Evolutionary conservation across 1,140 invertebrate genomes (phyloP).

Genomic region (Pomacea maculata): DNA sequence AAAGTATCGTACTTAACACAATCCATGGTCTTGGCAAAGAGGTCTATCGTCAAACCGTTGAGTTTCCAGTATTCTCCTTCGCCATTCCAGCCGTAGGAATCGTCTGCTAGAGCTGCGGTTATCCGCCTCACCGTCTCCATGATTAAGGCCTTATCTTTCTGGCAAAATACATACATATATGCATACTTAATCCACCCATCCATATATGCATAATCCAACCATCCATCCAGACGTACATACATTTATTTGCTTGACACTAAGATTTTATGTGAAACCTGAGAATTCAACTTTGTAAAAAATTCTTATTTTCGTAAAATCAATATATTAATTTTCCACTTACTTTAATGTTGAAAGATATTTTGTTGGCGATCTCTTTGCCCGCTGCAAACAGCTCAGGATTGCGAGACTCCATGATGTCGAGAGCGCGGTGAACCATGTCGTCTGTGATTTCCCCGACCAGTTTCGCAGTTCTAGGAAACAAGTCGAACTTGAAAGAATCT

Average conservation of each 20-base stretch:
- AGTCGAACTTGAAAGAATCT: neutral
- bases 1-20: slow-evolving; percentile 8
- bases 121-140: slow-evolving; percentile 4
- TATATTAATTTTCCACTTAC: neutral
- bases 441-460: neutral
- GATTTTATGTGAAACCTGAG: neutral
- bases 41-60: neutral
- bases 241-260: no score
- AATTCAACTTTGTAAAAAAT: neutral
- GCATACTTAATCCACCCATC: neutral
- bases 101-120: neutral
- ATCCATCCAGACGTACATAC: neutral
- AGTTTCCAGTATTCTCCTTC: neutral
- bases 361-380: neutral
- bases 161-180: neutral
- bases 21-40: neutral
- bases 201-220: neutral
- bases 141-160: slow-evolving; percentile 21
- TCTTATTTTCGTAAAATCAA: neutral
- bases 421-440: neutral
- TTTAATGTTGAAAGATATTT: neutral
- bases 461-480: neutral
- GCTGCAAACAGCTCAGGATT: neutral
- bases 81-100: slow-evolving; percentile 4
- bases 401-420: neutral